Conservation (phyloP, 2,888 invertebrate species). For the Isoperla grammatica region DNA sequence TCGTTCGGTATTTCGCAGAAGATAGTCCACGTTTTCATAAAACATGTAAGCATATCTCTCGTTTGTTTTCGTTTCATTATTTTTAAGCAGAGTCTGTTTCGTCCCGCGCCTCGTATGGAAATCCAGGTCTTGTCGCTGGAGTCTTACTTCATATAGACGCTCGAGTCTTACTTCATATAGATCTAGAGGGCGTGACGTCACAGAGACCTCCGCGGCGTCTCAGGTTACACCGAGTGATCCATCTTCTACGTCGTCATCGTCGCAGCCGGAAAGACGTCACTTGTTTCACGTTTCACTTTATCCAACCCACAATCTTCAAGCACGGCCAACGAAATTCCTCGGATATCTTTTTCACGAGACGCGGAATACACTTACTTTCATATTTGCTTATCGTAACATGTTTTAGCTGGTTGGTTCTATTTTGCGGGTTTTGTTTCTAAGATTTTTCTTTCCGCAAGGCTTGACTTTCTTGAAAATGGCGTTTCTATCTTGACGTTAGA, state of each 20-base stretch:
- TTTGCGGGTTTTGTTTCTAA: background rate
- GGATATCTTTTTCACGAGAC: background rate
- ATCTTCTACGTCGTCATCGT: background rate
- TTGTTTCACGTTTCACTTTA: background rate
- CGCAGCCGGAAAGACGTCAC: slow-evolving; percentile 2
- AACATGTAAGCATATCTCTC: background rate
- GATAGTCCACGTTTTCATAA: no score
- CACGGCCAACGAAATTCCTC: background rate
- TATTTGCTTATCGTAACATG: slow-evolving; percentile 1
- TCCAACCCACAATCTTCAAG: background rate
- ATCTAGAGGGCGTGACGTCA: slow-evolving; percentile 17
- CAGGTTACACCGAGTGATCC: slow-evolving; percentile 10
- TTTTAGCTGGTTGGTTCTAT: background rate
- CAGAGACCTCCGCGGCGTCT: slow-evolving; percentile 8
- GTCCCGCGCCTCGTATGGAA: background rate
- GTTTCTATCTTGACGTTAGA: slow-evolving; percentile 8
- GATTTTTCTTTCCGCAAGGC: background rate
- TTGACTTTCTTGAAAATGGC: slow-evolving; percentile 1
- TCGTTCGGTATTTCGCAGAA: no score
- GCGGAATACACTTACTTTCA: background rate
- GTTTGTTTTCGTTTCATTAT: slow-evolving; percentile 6
- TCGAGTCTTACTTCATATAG: slow-evolving; percentile 14
- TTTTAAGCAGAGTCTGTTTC: background rate
- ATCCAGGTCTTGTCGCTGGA: background rate
- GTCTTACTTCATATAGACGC: no score